Conservation (phyloP, 2,888 invertebrate species). For the Drosophila falleni region DNA sequence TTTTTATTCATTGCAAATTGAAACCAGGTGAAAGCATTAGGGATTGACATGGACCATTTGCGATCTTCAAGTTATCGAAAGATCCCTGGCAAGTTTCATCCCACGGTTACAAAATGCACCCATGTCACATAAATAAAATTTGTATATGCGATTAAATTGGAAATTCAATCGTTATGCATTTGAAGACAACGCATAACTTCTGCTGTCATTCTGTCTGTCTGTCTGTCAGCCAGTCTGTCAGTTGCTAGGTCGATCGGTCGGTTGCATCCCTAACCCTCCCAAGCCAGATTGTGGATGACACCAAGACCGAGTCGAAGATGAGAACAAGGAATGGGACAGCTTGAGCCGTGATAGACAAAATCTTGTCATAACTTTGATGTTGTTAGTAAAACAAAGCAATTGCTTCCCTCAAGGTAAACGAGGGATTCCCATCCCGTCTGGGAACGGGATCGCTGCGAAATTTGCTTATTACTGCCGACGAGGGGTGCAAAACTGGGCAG, state of each 20-base stretch:
- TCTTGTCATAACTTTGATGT: conserved; percentile 83
- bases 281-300: conserved; percentile 17
- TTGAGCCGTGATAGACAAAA: conserved; percentile 77
- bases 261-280: conserved; percentile 63
- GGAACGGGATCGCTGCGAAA: conserved; percentile 62
- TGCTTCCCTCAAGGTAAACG: conserved; percentile 62
- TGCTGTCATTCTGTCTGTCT: conserved; percentile 61
- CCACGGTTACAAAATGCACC: conserved; percentile 72
- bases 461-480: conserved; percentile 46
- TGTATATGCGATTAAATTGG: conserved; percentile 80
- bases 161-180: conserved; percentile 80
- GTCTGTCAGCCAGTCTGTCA: conserved; percentile 11
- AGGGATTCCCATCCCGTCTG: conserved; percentile 53
- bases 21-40: conserved; percentile 55
- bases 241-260: conserved; percentile 35
- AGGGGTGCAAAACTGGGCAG: conserved; percentile 66
- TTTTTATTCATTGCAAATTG: conserved; percentile 45
- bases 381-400: conserved; percentile 76
- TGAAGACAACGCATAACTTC: conserved; percentile 31
- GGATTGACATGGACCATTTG: conserved; percentile 72
- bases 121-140: conserved; percentile 81
- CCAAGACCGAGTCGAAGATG: conserved; percentile 33
- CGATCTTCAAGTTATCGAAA: conserved; percentile 42
- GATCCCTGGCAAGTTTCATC: conserved; percentile 47
- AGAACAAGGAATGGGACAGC: conserved; percentile 35